Evolutionary conservation across 2,797 vertebrate species (phyloP).

Genomic region (Echiichthys vipera): DNA sequence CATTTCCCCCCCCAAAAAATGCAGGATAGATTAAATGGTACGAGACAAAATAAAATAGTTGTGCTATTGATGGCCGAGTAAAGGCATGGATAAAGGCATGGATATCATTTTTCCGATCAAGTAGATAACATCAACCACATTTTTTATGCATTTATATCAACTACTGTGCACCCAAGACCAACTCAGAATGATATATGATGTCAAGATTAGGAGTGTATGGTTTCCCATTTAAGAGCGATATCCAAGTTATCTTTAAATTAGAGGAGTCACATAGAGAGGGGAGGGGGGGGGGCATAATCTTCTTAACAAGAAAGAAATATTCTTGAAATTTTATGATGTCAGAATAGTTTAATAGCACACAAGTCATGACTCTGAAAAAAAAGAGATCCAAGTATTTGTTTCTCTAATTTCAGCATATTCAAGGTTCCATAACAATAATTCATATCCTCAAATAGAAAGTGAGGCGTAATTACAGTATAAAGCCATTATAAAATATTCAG

Average conservation of each 20-base stretch:
- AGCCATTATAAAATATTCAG: too few relatives aligned
- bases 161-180: not conserved
- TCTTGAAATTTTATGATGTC: not conserved
- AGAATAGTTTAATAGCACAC: not conserved
- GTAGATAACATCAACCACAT: not conserved
- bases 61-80: not conserved
- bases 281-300: constrained; percentile 13
- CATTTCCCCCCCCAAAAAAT: too few relatives aligned
- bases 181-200: not conserved
- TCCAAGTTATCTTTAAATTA: too few relatives aligned
- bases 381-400: not conserved
- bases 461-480: too few relatives aligned
- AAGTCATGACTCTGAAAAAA: not conserved
- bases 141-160: not conserved
- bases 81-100: not conserved
- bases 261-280: too few relatives aligned
- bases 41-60: not conserved
- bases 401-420: not conserved
- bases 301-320: not conserved
- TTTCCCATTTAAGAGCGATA: not conserved
- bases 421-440: not conserved
- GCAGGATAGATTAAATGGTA: not conserved
- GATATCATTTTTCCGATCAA: not conserved
- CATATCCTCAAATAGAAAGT: not conserved
- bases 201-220: not conserved